phyloP scores from a whole-genome alignment of 1,140 invertebrate species.

The Aphelinus certus region DNA sequence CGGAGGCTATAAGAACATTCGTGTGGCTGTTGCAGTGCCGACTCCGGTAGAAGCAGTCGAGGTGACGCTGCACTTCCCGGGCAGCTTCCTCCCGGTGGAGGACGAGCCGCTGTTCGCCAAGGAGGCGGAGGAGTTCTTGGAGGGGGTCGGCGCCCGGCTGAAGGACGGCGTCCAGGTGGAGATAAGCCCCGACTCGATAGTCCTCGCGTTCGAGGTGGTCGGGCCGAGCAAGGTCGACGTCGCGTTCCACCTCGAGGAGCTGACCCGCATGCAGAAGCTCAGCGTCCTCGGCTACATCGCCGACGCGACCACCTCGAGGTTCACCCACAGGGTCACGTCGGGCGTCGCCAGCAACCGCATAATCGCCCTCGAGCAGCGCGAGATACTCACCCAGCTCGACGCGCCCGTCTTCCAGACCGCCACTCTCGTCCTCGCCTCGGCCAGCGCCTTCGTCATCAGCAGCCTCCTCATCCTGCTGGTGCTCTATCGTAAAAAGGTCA shows the following conservation, averaged over 20 bases:
- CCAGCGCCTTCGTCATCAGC: constrained; percentile 77
- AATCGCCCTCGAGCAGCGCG: constrained; percentile 72
- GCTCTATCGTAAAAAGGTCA: constrained; percentile 72
- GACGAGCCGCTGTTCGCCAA: constrained; percentile 66
- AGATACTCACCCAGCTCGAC: constrained; percentile 74
- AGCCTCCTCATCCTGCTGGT: constrained; percentile 75
- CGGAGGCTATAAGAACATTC: not conserved
- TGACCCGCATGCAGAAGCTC: constrained; percentile 65
- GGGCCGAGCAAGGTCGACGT: constrained; percentile 75
- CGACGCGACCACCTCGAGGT: constrained; percentile 73
- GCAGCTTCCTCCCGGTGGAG: constrained; percentile 64
- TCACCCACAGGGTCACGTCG: constrained; percentile 68
- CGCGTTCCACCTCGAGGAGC: constrained; percentile 72
- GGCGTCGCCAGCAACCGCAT: constrained; percentile 61
- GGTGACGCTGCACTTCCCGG: constrained; percentile 71
- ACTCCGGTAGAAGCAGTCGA: constrained; percentile 72
- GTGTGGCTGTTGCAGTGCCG: constrained; percentile 61
- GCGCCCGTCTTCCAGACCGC: constrained; percentile 77
- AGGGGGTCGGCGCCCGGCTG: constrained; percentile 66
- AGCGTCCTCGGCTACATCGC: constrained; percentile 67
- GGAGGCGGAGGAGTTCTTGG: constrained; percentile 66
- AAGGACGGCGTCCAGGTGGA: constrained; percentile 68
- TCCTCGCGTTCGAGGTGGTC: constrained; percentile 70
- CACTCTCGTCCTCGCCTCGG: constrained; percentile 74
- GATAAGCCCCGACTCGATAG: constrained; percentile 67